Evolutionary conservation across 2,888 invertebrate genomes (phyloP), one percentile per base, ranked within the genome.

Genomic region (Aphidius colemani): DNA sequence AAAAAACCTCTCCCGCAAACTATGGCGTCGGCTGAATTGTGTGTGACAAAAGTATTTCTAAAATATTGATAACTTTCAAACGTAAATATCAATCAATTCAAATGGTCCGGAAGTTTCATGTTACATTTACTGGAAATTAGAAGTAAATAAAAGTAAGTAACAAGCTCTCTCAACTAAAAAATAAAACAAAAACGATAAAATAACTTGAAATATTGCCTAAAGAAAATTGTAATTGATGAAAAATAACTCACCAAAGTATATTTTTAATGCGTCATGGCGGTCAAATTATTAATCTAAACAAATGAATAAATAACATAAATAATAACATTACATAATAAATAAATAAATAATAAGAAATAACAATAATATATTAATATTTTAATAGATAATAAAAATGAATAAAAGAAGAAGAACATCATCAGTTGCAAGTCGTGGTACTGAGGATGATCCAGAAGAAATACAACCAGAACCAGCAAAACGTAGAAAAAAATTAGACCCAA

Each of bases 371-470:
- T 9, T 40, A 10, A 43, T 46, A n/a, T 66, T 59, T 64, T 68
- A 63, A 68, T 30, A 72, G 74, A 73, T 73, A 71, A 67, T 67
- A 53, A 71, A 70, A 64, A 90, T 93, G 89, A 92, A 90, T 83
- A 93, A 93, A 81, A 86, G 93, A 76, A 87, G 93, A 72, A 88
- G 94, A 72, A 91, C 93, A 53, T 93, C 93, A 69, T 93, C 93
- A n/a, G 91, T 89, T 63, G 90, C 93, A 1, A 92, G 92, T 77
- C 87, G 91, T 18, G 88, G 89, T 11, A 86, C 86, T 64, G 88
- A 89, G 70, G 90, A 90, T 60, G 91, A 92, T 69, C 88, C 89
- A 63, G 89, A 92, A 70, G 93, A 93, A 75, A 86, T 88, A 65
- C 81, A 80, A 64, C 80, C 83, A 45, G 82, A 82, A 66, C 82